These are phyloP conservation scores for Polylopha cassiicola DNA, from an alignment of 2,888 invertebrate species.

Conservation along the genomic window DNA sequence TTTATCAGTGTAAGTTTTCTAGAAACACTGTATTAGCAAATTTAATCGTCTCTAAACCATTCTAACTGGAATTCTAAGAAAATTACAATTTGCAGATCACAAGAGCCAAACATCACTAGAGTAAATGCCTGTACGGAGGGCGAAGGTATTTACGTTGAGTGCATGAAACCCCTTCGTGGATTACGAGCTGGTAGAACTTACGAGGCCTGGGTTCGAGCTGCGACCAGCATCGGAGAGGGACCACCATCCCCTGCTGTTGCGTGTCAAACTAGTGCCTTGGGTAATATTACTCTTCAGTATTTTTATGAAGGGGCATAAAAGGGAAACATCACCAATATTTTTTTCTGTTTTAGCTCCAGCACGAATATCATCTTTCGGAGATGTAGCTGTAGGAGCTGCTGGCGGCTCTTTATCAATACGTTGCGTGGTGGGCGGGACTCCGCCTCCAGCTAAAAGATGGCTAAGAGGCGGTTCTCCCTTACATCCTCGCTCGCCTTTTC, in stretches of 20 bases:
- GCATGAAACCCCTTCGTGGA: conserved; percentile 80
- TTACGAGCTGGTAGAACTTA: conserved; percentile 85
- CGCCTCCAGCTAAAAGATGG: conserved; percentile 87
- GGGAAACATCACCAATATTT: conserved; percentile 18
- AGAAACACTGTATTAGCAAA: too few relatives aligned
- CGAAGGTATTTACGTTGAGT: conserved; percentile 55
- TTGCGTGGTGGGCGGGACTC: conserved; percentile 86
- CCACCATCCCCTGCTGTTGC: conserved; percentile 64
- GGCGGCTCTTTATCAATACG: conserved; percentile 82
- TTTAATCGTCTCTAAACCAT: too few relatives aligned
- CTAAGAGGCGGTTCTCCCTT: conserved; percentile 81
- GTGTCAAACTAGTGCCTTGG: conserved; percentile 66
- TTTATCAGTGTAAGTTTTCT: conserved; percentile 75
- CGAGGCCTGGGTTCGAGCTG: conserved; percentile 91
- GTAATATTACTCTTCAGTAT: conserved; percentile 45
- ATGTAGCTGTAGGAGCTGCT: conserved; percentile 81
- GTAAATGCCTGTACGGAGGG: conserved; percentile 60
- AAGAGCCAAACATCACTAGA: conserved; percentile 61
- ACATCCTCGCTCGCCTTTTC: conserved; percentile 79
- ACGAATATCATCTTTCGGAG: conserved; percentile 90
- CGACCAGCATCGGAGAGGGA: conserved; percentile 85
- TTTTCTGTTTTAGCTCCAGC: conserved; percentile 81
- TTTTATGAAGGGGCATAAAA: too few relatives aligned
- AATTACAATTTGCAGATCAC: conserved; percentile 42
- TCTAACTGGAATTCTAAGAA: too few relatives aligned